These are phyloP conservation scores for Brienomyrus brachyistius DNA, from an alignment of 2,113 vertebrate species.

Conservation along the genomic window DNA sequence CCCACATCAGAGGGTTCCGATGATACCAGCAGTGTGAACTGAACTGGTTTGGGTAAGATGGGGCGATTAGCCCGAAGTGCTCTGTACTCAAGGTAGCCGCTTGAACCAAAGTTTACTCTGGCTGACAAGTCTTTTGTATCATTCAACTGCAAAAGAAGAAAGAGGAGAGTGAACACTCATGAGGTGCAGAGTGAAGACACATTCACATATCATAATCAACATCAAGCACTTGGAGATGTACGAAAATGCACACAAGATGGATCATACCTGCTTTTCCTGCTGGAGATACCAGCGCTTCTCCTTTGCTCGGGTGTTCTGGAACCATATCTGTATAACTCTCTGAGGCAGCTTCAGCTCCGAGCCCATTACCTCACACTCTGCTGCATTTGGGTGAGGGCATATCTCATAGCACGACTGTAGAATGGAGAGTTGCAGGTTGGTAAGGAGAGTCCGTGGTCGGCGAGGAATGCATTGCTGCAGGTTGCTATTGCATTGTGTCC, in stretches of 20 bases:
- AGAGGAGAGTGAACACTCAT: not conserved
- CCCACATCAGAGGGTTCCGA: slow-evolving; percentile 40
- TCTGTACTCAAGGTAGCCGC: slow-evolving; percentile 66
- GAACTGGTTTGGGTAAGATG: slow-evolving; percentile 67
- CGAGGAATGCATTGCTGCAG: slow-evolving; percentile 62
- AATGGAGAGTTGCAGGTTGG: slow-evolving; percentile 77
- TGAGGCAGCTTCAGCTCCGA: slow-evolving; percentile 76
- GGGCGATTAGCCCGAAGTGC: slow-evolving; percentile 67
- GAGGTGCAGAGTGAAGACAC: not conserved
- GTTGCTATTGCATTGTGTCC: slow-evolving; percentile 51
- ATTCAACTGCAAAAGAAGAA: slow-evolving; percentile 43
- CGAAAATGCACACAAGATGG: not conserved
- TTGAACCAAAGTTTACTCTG: slow-evolving; percentile 60
- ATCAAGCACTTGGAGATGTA: not conserved
- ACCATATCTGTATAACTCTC: slow-evolving; percentile 89
- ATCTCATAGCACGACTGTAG: slow-evolving; percentile 83
- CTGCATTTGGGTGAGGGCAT: slow-evolving; percentile 81
- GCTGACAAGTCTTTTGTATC: slow-evolving; percentile 43
- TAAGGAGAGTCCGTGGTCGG: slow-evolving; percentile 79
- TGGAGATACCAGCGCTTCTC: slow-evolving; percentile 83
- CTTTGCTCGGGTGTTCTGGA: slow-evolving; percentile 86
- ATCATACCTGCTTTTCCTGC: slow-evolving; percentile 64
- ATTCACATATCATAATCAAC: not conserved
- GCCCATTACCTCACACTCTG: slow-evolving; percentile 79
- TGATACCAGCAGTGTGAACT: slow-evolving; percentile 53